These are phyloP conservation scores for Aphelinus atriplicis DNA, from an alignment of 1,140 invertebrate genomes.

Conservation along the genomic window DNA sequence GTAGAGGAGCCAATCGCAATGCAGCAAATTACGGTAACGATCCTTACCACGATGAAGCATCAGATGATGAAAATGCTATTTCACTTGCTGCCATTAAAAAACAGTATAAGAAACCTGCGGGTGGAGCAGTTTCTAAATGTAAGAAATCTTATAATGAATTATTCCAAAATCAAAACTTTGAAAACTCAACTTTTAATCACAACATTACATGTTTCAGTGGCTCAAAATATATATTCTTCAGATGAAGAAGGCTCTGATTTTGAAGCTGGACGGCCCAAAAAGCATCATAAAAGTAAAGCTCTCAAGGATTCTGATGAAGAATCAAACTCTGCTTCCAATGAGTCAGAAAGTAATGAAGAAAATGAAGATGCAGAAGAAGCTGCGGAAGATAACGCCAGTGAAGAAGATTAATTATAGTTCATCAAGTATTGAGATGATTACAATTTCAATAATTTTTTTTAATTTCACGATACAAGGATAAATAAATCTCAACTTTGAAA, in stretches of 20 bases:
- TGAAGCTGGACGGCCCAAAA: slow-evolving; percentile 79
- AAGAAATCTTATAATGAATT: slow-evolving; percentile 36
- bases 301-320: slow-evolving; percentile 85
- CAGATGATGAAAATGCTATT: slow-evolving; percentile 90
- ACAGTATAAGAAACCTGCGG: slow-evolving; percentile 81
- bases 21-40: slow-evolving; percentile 67
- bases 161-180: background rate
- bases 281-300: slow-evolving; percentile 81
- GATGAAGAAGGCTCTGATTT: slow-evolving; percentile 91
- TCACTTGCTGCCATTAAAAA: slow-evolving; percentile 95
- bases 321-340: slow-evolving; percentile 59
- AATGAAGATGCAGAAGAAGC: slow-evolving; percentile 48
- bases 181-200: no score
- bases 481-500: background rate
- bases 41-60: slow-evolving; percentile 79
- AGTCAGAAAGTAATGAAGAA: slow-evolving; percentile 55
- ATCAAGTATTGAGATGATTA: no score
- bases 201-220: slow-evolving; percentile 53
- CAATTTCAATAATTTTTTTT: background rate
- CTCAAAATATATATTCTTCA: slow-evolving; percentile 88
- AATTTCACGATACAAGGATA: background rate
- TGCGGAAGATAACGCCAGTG: slow-evolving; percentile 49
- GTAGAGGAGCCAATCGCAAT: slow-evolving; percentile 69
- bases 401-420: slow-evolving; percentile 30
- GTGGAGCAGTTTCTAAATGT: slow-evolving; percentile 64